A percentile compares a stretch with the other conserved stretches of the same genome.
These are phyloP conservation scores for Nothura maculosa DNA, from an alignment of 2,797 vertebrate genomes.

Conservation along the genomic window DNA sequence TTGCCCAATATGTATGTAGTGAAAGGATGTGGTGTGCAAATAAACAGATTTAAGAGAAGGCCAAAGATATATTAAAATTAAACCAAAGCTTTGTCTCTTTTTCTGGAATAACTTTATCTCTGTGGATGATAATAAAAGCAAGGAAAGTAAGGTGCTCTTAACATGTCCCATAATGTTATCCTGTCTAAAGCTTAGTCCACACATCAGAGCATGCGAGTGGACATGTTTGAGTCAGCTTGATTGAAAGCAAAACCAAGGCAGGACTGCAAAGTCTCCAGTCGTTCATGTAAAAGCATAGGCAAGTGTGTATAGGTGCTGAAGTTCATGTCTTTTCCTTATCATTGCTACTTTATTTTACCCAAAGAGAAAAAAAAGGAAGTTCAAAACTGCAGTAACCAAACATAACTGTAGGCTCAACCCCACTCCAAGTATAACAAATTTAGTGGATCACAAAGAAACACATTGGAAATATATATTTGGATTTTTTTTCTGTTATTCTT, in stretches of 20 bases:
- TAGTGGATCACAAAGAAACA: neutral
- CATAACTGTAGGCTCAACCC: neutral
- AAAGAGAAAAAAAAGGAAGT: neutral
- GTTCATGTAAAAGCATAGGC: neutral
- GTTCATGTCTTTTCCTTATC: neutral
- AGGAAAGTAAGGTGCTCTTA: neutral
- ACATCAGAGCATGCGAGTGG: neutral
- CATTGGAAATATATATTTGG: neutral
- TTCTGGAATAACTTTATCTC: neutral
- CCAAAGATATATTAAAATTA: neutral
- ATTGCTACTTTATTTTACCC: neutral
- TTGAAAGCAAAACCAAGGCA: neutral
- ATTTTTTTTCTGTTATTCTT: neutral
- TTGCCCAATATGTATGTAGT: neutral
- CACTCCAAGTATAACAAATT: neutral
- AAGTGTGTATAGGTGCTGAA: neutral
- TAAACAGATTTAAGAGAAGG: neutral
- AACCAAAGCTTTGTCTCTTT: neutral
- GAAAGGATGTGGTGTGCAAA: neutral
- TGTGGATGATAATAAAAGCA: neutral
- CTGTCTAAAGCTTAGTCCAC: neutral
- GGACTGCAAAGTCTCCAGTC: neutral
- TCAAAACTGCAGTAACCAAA: neutral
- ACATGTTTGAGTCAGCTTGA: neutral
- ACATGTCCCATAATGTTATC: neutral